Evolutionary conservation across 2,888 invertebrate genomes (phyloP).

Genomic region (Antitype chi): DNA sequence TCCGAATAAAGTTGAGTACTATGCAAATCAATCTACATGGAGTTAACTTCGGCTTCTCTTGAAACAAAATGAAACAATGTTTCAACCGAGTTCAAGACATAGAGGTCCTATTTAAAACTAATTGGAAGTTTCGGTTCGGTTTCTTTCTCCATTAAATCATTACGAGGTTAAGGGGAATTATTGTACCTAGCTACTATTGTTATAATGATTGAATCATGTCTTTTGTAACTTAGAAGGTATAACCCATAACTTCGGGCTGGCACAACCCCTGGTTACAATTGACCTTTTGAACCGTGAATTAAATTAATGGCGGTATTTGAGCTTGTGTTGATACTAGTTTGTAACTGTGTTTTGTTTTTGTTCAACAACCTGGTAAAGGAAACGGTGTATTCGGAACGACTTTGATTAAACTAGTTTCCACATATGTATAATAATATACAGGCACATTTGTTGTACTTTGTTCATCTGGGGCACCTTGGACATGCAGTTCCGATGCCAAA

Average conservation of each 20-base stretch:
- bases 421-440: background rate
- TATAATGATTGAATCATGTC: constrained; percentile 5
- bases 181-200: constrained; percentile 5
- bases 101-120: constrained; percentile 51
- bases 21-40: constrained; percentile 61
- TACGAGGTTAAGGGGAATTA: constrained; percentile 5
- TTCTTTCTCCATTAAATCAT: constrained; percentile 29
- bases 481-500: no score
- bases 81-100: constrained; percentile 40
- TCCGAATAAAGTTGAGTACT: constrained; percentile 39
- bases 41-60: constrained; percentile 35
- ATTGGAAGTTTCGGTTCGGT: constrained; percentile 39
- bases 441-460: no score
- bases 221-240: constrained; percentile 20
- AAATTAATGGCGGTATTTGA: constrained; percentile 27
- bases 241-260: constrained; percentile 24
- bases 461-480: no score
- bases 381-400: background rate
- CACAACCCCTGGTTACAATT: constrained; percentile 21
- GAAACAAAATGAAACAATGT: constrained; percentile 49
- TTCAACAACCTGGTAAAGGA: constrained; percentile 8
- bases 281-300: constrained; percentile 28
- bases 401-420: no score
- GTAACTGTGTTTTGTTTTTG: constrained; percentile 22
- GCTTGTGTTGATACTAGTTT: constrained; percentile 27